Base-by-base conservation (phyloP, 30 jellyfish, hydroid and myxozoan genomes). In the Mastigias papua region DNA sequence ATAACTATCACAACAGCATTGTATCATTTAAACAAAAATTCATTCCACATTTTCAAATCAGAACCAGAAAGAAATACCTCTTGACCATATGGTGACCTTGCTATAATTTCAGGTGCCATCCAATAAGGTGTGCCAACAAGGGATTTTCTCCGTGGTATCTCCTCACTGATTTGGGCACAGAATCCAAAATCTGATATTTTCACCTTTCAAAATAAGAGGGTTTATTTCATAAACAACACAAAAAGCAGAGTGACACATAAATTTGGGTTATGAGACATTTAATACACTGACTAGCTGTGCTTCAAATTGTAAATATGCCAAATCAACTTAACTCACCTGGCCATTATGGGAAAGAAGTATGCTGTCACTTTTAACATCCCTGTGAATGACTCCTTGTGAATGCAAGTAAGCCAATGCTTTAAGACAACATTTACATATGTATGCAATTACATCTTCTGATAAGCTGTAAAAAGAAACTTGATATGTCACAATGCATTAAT, bases 21-120 rank as follows among this genome's bases (percentile, higher is more conserved):
- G n/a, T n/a, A n/a, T n/a, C n/a, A n/a, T n/a, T n/a, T n/a, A n/a
- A n/a, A n/a, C n/a, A n/a, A n/a, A n/a, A n/a, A n/a, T n/a, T n/a
- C n/a, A n/a, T n/a, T n/a, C n/a, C n/a, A n/a, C n/a, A n/a, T n/a
- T n/a, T n/a, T n/a, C n/a, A 62, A 51, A 19, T 6, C 73, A 35
- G 32, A 13, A 1, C 15, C 0, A 29, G 73, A 49, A 74, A 26
- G 19, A 63, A 5, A 6, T 54, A 94, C 99, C 97, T 94, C 97
- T 46, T 96, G 90, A 22, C 97, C 99, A 89, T 94, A 94, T 8
- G 89, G 80, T 17, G 93, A 91, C 63, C 99, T 79, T 37, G 97
- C 83, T 63, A 94, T 94, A 29, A 94, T 94, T 75, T 94, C 99
- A 16, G 99, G 99, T 64, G 99, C 99, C 99, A 94, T 94, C 99